phyloP scores from a whole-genome alignment of 1,140 invertebrate species.

The Agrilus planipennis region DNA sequence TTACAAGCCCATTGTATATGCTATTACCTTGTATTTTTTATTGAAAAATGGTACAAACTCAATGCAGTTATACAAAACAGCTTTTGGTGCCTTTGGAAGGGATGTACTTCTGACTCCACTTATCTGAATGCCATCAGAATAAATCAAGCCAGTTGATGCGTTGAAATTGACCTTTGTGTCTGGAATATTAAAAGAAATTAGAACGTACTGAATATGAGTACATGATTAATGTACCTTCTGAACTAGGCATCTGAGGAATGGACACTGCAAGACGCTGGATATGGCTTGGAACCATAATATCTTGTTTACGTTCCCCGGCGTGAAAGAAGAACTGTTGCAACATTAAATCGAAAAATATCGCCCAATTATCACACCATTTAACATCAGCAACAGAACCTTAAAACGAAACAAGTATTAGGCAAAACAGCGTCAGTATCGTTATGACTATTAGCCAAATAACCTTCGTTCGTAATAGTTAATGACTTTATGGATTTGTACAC shows the following conservation, averaged over 20 bases:
- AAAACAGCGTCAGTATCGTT: too few species aligned
- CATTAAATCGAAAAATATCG: constrained; percentile 26
- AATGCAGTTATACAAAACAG: constrained; percentile 19
- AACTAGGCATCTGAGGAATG: constrained; percentile 19
- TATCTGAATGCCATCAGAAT: constrained; percentile 24
- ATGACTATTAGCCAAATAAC: constrained; percentile 7
- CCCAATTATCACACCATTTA: constrained; percentile 24
- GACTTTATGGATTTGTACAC: constrained; percentile 24
- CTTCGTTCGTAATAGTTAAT: constrained; percentile 21
- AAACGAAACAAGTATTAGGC: neutral
- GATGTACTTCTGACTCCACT: constrained; percentile 19
- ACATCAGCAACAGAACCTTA: constrained; percentile 14
- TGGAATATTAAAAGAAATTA: constrained; percentile 6
- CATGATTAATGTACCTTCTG: constrained; percentile 7
- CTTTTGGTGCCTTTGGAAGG: neutral
- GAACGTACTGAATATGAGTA: neutral
- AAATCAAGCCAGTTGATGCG: constrained; percentile 24
- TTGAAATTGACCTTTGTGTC: constrained; percentile 23
- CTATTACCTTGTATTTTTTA: neutral
- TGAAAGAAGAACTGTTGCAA: constrained; percentile 28
- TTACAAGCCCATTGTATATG: neutral
- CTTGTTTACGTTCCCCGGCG: constrained; percentile 26
- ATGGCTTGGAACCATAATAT: constrained; percentile 19
- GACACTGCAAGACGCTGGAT: constrained; percentile 27
- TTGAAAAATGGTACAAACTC: constrained; percentile 14